A percentile compares a stretch with the other conserved stretches of the same genome.
Evolutionary conservation across 2,888 invertebrate genomes (phyloP).

Genomic region (Cyaniris semiargus): DNA sequence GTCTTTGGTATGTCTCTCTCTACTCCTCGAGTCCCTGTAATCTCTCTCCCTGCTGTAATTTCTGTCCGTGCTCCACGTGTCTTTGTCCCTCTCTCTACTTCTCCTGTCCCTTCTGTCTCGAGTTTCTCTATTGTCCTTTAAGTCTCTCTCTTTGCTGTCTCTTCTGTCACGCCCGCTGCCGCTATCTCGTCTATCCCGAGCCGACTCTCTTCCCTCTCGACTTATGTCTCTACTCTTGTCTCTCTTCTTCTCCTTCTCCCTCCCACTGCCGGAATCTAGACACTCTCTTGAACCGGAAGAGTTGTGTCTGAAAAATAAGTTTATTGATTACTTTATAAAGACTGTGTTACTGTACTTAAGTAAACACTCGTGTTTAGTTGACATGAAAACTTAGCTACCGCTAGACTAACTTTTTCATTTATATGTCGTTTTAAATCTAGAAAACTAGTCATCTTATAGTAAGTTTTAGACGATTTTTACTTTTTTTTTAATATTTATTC

Average conservation of each 20-base stretch:
- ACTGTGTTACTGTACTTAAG: no score
- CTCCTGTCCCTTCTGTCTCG: slow-evolving; percentile 58
- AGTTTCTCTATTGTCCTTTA: slow-evolving; percentile 59
- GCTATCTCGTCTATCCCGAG: slow-evolving; percentile 69
- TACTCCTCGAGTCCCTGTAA: slow-evolving; percentile 65
- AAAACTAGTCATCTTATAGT: no score
- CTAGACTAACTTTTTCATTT: no score
- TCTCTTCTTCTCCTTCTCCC: slow-evolving; percentile 69
- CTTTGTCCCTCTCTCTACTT: slow-evolving; percentile 67
- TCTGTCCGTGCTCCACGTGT: slow-evolving; percentile 68
- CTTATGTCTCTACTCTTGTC: slow-evolving; percentile 65
- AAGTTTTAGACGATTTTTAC: no score
- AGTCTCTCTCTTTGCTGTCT: slow-evolving; percentile 60
- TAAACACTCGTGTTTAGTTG: no score
- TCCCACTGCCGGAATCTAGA: slow-evolving; percentile 74
- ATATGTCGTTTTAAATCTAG: no score
- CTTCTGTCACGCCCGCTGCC: slow-evolving; percentile 73
- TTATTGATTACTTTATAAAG: not conserved
- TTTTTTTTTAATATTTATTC: no score
- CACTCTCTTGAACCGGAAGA: slow-evolving; percentile 75
- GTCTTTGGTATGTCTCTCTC: slow-evolving; percentile 70
- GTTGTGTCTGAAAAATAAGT: slow-evolving; percentile 58
- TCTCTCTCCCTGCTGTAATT: slow-evolving; percentile 72
- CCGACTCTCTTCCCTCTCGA: slow-evolving; percentile 59
- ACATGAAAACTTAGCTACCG: no score